phyloP scores from a whole-genome alignment of 2,113 vertebrate genomes.

The Trinectes maculatus region DNA sequence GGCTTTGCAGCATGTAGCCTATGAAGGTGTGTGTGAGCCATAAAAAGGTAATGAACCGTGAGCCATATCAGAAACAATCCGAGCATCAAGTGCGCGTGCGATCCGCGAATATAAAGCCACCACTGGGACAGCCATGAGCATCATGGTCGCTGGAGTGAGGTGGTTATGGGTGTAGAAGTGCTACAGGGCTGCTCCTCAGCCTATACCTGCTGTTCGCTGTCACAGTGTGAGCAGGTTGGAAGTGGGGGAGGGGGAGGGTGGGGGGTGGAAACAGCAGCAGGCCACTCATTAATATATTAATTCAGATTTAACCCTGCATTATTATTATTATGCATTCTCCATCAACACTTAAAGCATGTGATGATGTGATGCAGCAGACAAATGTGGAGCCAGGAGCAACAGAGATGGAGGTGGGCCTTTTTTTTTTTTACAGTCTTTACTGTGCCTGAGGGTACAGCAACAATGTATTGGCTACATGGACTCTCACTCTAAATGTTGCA shows the following conservation, averaged over 20 bases:
- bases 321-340: constrained; percentile 26
- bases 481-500: too few relatives aligned
- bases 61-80: constrained; percentile 62
- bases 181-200: constrained; percentile 12
- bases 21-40: constrained; percentile 74
- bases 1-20: constrained; percentile 65
- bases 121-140: constrained; percentile 29
- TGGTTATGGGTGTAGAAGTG: constrained; percentile 31
- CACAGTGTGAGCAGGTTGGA: constrained; percentile 31
- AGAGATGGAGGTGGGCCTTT: constrained; percentile 32
- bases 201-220: constrained; percentile 55
- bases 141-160: constrained; percentile 29
- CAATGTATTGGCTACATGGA: constrained; percentile 40
- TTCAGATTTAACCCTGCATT: constrained; percentile 41
- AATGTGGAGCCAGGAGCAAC: constrained; percentile 9
- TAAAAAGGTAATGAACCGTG: constrained; percentile 72
- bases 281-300: constrained; percentile 57
- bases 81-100: constrained; percentile 67
- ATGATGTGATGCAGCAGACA: constrained; percentile 12
- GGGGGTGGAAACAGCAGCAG: constrained; percentile 40
- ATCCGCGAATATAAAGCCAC: constrained; percentile 18
- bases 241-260: constrained; percentile 13
- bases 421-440: constrained; percentile 23
- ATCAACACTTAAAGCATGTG: constrained; percentile 6
- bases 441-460: constrained; percentile 37